Conservation (phyloP, 2,888 invertebrate species). For the Diplolepis rosae region DNA sequence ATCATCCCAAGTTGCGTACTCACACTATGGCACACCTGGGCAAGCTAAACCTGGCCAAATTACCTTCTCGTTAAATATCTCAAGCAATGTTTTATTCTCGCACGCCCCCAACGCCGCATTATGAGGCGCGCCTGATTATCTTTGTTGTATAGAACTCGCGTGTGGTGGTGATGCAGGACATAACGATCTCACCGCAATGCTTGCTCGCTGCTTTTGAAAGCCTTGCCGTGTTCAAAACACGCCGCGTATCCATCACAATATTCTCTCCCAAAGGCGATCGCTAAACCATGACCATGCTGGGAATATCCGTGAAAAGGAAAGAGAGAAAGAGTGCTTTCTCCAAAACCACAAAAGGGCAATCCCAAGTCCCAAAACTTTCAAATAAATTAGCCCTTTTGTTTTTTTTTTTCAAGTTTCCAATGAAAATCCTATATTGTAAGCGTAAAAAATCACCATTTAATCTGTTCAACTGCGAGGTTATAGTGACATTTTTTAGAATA, state of each 20-base stretch:
- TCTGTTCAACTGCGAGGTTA: no score
- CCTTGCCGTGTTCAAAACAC: slow-evolving; percentile 53
- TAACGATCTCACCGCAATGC: slow-evolving; percentile 59
- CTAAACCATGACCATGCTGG: slow-evolving; percentile 18
- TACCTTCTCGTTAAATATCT: slow-evolving; percentile 68
- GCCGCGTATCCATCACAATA: slow-evolving; percentile 61
- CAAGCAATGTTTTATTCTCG: slow-evolving; percentile 65
- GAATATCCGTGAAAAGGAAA: slow-evolving; percentile 15
- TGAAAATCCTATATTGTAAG: not conserved
- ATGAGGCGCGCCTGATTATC: slow-evolving; percentile 65
- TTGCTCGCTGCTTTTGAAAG: slow-evolving; percentile 52
- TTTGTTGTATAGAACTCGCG: slow-evolving; percentile 42
- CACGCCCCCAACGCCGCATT: slow-evolving; percentile 65
- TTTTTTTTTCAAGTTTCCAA: not conserved
- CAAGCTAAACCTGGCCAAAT: slow-evolving; percentile 56
- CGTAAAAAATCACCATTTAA: no score
- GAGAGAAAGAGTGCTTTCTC: not conserved
- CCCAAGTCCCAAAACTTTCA: not conserved
- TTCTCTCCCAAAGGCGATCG: slow-evolving; percentile 47
- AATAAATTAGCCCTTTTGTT: not conserved
- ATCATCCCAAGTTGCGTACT: slow-evolving; percentile 24
- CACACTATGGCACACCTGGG: slow-evolving; percentile 50
- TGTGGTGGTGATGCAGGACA: slow-evolving; percentile 45
- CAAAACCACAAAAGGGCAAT: not conserved
- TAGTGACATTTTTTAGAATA: no score